Conservation (phyloP, 2,888 invertebrate species). For the Taphrorychus bicolor region DNA sequence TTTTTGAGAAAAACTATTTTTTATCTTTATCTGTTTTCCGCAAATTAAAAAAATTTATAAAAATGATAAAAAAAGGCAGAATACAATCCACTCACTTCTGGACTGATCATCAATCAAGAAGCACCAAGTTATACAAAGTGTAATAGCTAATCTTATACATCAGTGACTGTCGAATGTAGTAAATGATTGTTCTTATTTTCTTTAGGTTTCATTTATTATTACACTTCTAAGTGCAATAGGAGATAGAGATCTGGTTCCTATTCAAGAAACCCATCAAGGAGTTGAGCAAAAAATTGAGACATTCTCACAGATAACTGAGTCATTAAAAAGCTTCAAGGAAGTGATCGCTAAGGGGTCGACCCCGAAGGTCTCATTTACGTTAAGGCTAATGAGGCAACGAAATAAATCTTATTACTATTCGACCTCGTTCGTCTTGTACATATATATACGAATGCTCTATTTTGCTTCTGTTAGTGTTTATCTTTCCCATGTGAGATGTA, state of each 20-base stretch:
- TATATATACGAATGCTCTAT: background rate
- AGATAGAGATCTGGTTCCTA: background rate
- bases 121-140: too few relatives aligned
- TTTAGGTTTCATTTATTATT: background rate
- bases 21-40: too few relatives aligned
- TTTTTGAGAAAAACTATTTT: too few relatives aligned
- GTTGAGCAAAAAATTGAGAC: background rate
- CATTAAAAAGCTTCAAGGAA: background rate
- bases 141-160: background rate
- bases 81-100: too few relatives aligned
- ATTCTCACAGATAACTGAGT: background rate
- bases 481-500: background rate
- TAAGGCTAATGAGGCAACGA: background rate
- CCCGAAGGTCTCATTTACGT: background rate
- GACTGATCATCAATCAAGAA: background rate
- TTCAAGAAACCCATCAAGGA: background rate
- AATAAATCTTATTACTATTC: background rate
- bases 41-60: background rate
- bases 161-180: background rate
- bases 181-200: background rate
- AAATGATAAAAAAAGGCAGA: background rate
- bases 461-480: constrained; percentile 6
- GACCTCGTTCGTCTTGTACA: background rate
- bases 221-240: background rate
- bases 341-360: background rate